These are phyloP conservation scores for Odontamblyopus lacepedii DNA, from an alignment of 2,797 vertebrate genomes.

Conservation along the genomic window DNA sequence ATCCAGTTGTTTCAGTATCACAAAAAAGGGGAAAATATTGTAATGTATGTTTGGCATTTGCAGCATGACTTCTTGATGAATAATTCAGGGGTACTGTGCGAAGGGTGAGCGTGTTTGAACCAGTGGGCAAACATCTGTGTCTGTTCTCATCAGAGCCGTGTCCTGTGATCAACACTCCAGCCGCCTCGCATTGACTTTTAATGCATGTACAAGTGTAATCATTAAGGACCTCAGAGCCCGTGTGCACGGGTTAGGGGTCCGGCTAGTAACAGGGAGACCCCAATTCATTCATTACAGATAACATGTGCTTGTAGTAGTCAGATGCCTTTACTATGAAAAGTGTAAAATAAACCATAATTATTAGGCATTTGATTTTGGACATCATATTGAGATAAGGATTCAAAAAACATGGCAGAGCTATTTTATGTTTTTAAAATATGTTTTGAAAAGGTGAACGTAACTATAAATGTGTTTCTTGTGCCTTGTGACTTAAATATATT, in stretches of 20 bases:
- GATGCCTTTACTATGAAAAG: background rate
- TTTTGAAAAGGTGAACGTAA: no score
- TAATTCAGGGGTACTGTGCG: slow-evolving; percentile 66
- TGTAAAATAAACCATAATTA: background rate
- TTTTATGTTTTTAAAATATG: no score
- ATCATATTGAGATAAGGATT: no score
- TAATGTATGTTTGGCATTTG: slow-evolving; percentile 66
- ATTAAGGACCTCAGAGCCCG: slow-evolving; percentile 46
- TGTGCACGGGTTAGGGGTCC: slow-evolving; percentile 1
- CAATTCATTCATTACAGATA: slow-evolving; percentile 2
- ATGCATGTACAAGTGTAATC: slow-evolving; percentile 53
- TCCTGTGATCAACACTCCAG: slow-evolving; percentile 45
- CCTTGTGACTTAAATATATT: no score
- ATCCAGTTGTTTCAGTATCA: slow-evolving; percentile 33
- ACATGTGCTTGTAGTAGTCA: background rate
- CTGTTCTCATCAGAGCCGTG: slow-evolving; percentile 33
- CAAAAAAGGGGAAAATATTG: slow-evolving; percentile 56
- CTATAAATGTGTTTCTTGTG: no score
- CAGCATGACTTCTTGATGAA: slow-evolving; percentile 62
- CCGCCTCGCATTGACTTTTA: slow-evolving; percentile 57
- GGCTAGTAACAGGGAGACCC: slow-evolving; percentile 39
- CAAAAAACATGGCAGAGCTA: no score
- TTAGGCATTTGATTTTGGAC: no score
- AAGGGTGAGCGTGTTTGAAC: slow-evolving; percentile 51
- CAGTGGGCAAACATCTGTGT: slow-evolving; percentile 42